Conservation (phyloP, 2,113 vertebrate species). For the Cranoglanis bouderius region DNA sequence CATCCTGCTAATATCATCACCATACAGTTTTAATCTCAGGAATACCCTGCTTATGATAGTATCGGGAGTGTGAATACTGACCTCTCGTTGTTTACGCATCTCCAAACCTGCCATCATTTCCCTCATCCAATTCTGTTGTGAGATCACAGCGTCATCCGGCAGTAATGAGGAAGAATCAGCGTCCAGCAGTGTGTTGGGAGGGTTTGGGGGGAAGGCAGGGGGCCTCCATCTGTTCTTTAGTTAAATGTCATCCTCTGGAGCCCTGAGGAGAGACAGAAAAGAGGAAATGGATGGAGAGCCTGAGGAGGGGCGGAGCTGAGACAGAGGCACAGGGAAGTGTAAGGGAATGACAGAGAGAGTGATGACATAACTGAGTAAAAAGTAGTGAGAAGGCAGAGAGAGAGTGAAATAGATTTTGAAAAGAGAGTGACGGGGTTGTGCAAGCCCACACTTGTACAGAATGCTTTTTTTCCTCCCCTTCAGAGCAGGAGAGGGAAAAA, state of each 20-base stretch:
- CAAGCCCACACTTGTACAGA: conserved; percentile 23
- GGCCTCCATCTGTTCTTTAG: conserved; percentile 15
- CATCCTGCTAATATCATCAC: neutral
- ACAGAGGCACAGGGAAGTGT: neutral
- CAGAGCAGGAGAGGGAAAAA: neutral
- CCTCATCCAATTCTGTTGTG: neutral
- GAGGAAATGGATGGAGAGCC: neutral
- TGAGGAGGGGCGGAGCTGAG: neutral
- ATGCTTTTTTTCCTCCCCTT: neutral
- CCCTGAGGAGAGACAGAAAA: conserved; percentile 1
- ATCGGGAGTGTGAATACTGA: neutral
- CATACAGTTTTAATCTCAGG: neutral
- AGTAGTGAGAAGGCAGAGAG: neutral
- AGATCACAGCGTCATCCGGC: conserved; percentile 12
- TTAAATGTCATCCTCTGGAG: conserved; percentile 30
- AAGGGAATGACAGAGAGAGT: neutral
- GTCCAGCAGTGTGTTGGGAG: conserved; percentile 19
- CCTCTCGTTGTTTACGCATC: neutral
- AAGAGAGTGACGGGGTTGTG: neutral
- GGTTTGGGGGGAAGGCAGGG: neutral
- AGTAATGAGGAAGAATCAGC: conserved; percentile 11
- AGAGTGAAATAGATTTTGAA: neutral
- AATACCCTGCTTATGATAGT: neutral
- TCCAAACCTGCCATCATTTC: neutral
- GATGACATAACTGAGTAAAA: neutral